Evolutionary conservation across 2,888 invertebrate species (phyloP).

Genomic region (Drosophila hamatofila): DNA sequence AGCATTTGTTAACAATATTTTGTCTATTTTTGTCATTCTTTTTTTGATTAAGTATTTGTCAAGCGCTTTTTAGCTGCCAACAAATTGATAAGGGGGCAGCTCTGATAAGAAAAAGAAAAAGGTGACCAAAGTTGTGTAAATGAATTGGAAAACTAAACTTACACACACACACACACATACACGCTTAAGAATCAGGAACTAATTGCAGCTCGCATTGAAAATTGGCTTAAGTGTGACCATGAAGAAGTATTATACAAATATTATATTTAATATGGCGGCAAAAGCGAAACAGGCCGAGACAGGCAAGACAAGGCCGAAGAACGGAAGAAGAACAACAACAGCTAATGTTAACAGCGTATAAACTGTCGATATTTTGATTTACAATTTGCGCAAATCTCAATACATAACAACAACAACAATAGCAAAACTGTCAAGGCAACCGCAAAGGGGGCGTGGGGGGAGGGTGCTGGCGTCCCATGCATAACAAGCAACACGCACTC

Average conservation of each 20-base stretch:
- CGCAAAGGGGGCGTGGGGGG: background rate
- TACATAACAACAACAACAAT: slow-evolving; percentile 19
- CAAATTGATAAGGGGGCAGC: slow-evolving; percentile 37
- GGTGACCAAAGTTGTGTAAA: slow-evolving; percentile 29
- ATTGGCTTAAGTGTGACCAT: slow-evolving; percentile 74
- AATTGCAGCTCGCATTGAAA: slow-evolving; percentile 40
- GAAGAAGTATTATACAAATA: slow-evolving; percentile 49
- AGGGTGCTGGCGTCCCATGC: background rate
- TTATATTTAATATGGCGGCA: slow-evolving; percentile 55
- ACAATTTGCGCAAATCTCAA: slow-evolving; percentile 23
- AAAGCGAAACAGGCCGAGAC: slow-evolving; percentile 27
- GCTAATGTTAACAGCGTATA: slow-evolving; percentile 6
- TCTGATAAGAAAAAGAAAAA: slow-evolving; percentile 15
- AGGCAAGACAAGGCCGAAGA: slow-evolving; percentile 37
- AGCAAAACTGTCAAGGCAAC: slow-evolving; percentile 32
- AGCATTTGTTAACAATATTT: slow-evolving; percentile 24
- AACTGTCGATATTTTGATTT: slow-evolving; percentile 56
- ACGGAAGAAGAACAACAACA: slow-evolving; percentile 3
- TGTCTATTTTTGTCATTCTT: background rate
- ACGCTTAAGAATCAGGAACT: background rate
- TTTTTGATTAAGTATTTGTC: slow-evolving; percentile 39
- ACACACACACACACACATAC: background rate
- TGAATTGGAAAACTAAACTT: slow-evolving; percentile 12
- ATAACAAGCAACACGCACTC: slow-evolving; percentile 5
- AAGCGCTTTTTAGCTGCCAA: background rate